A percentile compares a stretch with the other conserved stretches of the same genome.
These are phyloP conservation scores for Poeciliopsis gracilis DNA, from an alignment of 2,797 vertebrate species.

Conservation along the genomic window DNA sequence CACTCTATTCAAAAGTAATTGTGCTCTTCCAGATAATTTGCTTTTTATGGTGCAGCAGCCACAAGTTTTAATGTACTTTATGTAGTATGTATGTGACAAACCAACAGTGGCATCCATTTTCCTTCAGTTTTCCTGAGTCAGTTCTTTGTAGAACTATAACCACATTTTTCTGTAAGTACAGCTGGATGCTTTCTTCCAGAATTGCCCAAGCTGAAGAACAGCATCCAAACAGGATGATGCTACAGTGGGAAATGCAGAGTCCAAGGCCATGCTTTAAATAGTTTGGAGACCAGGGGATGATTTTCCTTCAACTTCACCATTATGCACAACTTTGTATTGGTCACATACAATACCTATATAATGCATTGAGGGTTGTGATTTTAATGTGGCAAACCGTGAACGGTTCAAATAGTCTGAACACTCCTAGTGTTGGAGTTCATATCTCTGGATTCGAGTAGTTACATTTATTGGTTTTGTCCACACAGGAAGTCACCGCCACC, in stretches of 20 bases:
- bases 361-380: not conserved
- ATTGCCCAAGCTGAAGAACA: not conserved
- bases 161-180: not conserved
- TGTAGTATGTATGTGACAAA: not conserved
- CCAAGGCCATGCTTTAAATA: not conserved
- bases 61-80: not conserved
- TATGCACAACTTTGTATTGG: not conserved
- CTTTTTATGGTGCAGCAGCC: not conserved
- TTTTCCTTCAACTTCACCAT: not conserved
- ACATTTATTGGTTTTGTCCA: constrained; percentile 52
- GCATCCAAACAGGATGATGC: not conserved
- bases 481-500: constrained; percentile 96
- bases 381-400: not conserved
- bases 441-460: constrained; percentile 9
- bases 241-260: not conserved
- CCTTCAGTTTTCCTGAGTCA: not conserved
- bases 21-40: not conserved
- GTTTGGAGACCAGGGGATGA: not conserved
- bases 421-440: not conserved
- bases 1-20: not conserved
- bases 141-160: not conserved
- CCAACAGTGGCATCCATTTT: not conserved
- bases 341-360: not conserved
- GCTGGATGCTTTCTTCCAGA: not conserved
- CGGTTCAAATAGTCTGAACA: not conserved